Evolutionary conservation across 2,888 invertebrate species (phyloP).

Genomic region (Lithophane semibrunnea): DNA sequence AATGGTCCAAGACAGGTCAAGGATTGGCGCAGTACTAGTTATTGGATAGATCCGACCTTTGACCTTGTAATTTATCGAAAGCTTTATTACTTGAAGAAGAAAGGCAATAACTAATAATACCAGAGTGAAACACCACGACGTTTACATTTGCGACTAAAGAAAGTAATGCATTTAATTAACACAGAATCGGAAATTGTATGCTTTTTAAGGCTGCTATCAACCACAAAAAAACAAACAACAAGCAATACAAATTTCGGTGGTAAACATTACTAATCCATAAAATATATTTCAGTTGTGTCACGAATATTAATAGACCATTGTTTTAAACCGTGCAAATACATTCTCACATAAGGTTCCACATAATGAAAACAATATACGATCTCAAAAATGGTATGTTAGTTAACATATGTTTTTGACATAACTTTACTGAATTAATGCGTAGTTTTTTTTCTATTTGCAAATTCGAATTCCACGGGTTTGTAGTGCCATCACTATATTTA

Average conservation of each 20-base stretch:
- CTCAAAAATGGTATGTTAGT: slow-evolving; percentile 62
- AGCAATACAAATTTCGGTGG: slow-evolving; percentile 28
- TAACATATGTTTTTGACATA: slow-evolving; percentile 74
- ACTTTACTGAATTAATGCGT: slow-evolving; percentile 43
- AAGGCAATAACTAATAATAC: slow-evolving; percentile 8
- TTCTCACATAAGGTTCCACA: slow-evolving; percentile 46
- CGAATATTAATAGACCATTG: slow-evolving; percentile 80
- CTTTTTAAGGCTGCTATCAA: slow-evolving; percentile 33
- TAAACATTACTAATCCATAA: slow-evolving; percentile 57
- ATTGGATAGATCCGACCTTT: slow-evolving; percentile 22
- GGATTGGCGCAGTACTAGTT: slow-evolving; percentile 44
- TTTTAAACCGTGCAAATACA: slow-evolving; percentile 77
- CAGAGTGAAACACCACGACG: slow-evolving; percentile 25
- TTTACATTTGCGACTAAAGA: slow-evolving; percentile 9
- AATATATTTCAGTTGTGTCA: slow-evolving; percentile 74
- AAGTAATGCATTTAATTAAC: slow-evolving; percentile 22
- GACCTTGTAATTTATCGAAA: slow-evolving; percentile 24
- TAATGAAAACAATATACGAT: slow-evolving; percentile 53
- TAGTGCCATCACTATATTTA: slow-evolving; percentile 42
- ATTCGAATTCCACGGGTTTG: slow-evolving; percentile 30
- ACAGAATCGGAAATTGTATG: slow-evolving; percentile 27
- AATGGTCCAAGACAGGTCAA: slow-evolving; percentile 60
- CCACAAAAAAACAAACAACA: slow-evolving; percentile 38
- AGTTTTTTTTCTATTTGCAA: slow-evolving; percentile 36
- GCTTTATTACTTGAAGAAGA: slow-evolving; percentile 15